These are phyloP conservation scores for Mallotus villosus DNA, from an alignment of 2,797 vertebrate genomes.

Conservation along the genomic window DNA sequence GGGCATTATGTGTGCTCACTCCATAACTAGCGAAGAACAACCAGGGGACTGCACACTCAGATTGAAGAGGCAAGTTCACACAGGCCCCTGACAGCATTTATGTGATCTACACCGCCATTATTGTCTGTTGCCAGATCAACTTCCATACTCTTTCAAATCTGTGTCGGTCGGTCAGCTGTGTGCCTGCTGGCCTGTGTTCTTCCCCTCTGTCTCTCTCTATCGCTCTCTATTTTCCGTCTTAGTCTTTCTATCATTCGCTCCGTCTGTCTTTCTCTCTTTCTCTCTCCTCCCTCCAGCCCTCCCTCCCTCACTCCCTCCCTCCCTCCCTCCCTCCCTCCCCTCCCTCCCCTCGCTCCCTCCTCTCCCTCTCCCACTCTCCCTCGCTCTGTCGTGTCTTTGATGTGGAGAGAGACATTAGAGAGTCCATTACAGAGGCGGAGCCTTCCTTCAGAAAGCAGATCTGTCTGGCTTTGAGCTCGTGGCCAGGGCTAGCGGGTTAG, in stretches of 20 bases:
- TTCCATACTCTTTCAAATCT: not conserved
- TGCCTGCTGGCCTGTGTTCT: not conserved
- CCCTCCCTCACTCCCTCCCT: too few species aligned
- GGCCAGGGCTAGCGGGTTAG: constrained; percentile 60
- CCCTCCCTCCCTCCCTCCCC: not conserved
- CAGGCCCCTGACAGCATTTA: not conserved
- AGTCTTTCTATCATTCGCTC: not conserved
- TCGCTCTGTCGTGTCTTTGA: constrained; percentile 59
- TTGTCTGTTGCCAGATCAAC: not conserved
- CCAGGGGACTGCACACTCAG: not conserved
- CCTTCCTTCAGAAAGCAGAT: constrained; percentile 56
- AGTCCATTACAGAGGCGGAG: constrained; percentile 66
- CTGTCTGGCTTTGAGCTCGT: constrained; percentile 62
- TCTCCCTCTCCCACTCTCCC: too few species aligned
- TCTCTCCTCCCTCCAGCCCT: too few species aligned
- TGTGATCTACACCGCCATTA: not conserved
- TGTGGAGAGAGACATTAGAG: constrained; percentile 63
- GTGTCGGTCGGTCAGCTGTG: too few species aligned
- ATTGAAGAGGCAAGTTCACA: constrained; percentile 5
- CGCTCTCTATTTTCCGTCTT: not conserved
- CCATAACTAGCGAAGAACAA: constrained; percentile 1
- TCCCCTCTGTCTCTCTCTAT: not conserved
- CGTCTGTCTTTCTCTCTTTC: not conserved
- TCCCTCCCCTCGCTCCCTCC: too few species aligned
- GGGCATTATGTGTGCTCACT: constrained; percentile 8